phyloP scores from a whole-genome alignment of 2,888 invertebrate species.

The Phengaris alcon region DNA sequence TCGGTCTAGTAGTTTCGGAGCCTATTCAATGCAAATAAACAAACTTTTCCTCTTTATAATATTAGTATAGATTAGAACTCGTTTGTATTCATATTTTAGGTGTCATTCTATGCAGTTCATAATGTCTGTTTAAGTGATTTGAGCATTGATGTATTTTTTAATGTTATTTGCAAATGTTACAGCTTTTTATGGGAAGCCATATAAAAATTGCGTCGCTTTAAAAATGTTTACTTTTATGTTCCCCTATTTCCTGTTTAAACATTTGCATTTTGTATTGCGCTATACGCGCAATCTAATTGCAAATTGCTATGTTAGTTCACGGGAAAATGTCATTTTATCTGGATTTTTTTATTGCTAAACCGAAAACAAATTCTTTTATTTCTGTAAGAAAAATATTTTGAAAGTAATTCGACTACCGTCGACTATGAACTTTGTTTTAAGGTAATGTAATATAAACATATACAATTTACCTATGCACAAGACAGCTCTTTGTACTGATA shows the following conservation, averaged over 20 bases:
- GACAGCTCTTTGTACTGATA: not conserved
- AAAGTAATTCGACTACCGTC: not conserved
- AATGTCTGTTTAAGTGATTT: too few relatives aligned
- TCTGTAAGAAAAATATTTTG: not conserved
- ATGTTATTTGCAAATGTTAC: not conserved
- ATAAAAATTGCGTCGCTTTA: not conserved
- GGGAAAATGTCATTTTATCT: slow-evolving; percentile 3
- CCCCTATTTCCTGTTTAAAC: slow-evolving; percentile 10
- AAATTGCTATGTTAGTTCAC: slow-evolving; percentile 13
- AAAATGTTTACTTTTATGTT: slow-evolving; percentile 17
- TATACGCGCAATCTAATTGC: slow-evolving; percentile 14
- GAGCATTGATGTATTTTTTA: not conserved
- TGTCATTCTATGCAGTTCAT: not conserved
- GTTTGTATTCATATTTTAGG: not conserved
- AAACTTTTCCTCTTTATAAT: too few relatives aligned
- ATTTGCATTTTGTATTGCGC: slow-evolving; percentile 15
- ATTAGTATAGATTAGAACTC: not conserved
- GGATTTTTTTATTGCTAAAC: not conserved
- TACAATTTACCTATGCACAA: too few relatives aligned
- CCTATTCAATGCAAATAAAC: too few relatives aligned
- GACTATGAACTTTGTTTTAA: not conserved
- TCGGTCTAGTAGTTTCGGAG: too few relatives aligned
- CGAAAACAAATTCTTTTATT: not conserved
- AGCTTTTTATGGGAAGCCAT: not conserved
- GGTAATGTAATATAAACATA: too few relatives aligned